A percentile compares a stretch with the other conserved stretches of the same genome.
These are phyloP conservation scores for Epicampocera succincta DNA, from an alignment of 2,888 invertebrate genomes.

Conservation along the genomic window DNA sequence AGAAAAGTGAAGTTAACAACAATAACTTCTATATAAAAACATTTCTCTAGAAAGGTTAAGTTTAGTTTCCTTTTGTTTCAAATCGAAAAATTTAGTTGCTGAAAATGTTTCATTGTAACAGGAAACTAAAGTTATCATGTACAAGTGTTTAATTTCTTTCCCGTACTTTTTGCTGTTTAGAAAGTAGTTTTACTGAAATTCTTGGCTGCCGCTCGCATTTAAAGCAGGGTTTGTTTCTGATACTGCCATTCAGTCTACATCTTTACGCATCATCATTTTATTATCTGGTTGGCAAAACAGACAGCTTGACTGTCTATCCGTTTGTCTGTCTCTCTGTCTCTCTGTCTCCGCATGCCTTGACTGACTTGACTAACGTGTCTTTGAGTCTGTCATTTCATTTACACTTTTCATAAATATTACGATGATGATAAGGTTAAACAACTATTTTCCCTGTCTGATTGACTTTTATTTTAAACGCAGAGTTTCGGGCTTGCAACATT, in stretches of 20 bases:
- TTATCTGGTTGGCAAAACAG: conserved; percentile 56
- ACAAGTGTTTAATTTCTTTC: not conserved
- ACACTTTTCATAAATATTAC: conserved; percentile 62
- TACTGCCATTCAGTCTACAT: conserved; percentile 30
- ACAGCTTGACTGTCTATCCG: conserved; percentile 22
- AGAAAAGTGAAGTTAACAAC: not conserved
- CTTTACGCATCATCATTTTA: conserved; percentile 63
- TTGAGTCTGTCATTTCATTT: conserved; percentile 61
- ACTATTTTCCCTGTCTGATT: conserved; percentile 57
- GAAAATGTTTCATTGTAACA: too few species aligned
- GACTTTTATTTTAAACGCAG: conserved; percentile 27
- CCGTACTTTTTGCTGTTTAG: not conserved
- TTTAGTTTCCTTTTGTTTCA: too few species aligned
- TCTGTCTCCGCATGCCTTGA: not conserved
- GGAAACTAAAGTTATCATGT: too few species aligned
- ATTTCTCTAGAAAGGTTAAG: too few species aligned
- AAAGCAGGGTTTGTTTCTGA: not conserved
- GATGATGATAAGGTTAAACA: conserved; percentile 60
- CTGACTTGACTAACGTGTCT: conserved; percentile 32
- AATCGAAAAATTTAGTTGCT: too few species aligned
- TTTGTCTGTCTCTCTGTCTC: conserved; percentile 1
- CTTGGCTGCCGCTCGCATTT: not conserved
- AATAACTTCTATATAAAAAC: not conserved
- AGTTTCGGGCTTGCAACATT: conserved; percentile 46
- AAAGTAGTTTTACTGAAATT: not conserved